phyloP scores from a whole-genome alignment of 2,113 vertebrate species.

The Leptosomus discolor region DNA sequence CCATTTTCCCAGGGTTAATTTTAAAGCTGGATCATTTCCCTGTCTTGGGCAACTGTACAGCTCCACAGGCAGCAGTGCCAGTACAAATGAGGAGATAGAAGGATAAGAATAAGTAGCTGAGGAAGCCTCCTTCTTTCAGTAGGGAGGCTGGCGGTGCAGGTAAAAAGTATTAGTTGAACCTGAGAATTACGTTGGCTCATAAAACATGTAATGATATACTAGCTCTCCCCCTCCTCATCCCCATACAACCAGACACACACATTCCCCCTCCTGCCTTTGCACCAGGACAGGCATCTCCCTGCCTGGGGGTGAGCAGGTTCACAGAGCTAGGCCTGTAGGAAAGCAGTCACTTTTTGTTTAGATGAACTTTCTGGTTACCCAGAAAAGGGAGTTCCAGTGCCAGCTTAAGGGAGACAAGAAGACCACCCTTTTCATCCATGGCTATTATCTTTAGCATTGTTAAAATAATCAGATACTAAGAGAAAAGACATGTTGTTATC shows the following conservation, averaged over 20 bases:
- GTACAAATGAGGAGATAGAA: not conserved
- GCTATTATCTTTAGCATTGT: not conserved
- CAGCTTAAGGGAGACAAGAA: not conserved
- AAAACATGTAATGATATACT: not conserved
- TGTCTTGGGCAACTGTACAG: not conserved
- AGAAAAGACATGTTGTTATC: not conserved
- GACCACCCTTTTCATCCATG: not conserved
- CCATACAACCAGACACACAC: not conserved
- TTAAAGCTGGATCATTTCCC: not conserved
- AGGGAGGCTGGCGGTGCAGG: not conserved
- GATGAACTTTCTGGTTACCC: not conserved
- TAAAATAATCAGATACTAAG: not conserved
- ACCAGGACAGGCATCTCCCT: not conserved
- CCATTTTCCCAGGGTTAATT: not conserved
- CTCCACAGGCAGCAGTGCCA: not conserved
- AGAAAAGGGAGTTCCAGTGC: not conserved
- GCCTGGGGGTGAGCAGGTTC: not conserved
- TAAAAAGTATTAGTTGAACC: not conserved
- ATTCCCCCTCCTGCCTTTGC: not conserved
- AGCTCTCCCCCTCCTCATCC: not conserved
- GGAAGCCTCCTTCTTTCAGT: not conserved
- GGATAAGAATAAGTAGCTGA: not conserved
- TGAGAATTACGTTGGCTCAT: not conserved
- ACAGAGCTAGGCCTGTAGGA: not conserved
- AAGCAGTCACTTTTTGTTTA: not conserved